Evolutionary conservation across 2,888 invertebrate species (phyloP).

Genomic region (Phortica okadai): DNA sequence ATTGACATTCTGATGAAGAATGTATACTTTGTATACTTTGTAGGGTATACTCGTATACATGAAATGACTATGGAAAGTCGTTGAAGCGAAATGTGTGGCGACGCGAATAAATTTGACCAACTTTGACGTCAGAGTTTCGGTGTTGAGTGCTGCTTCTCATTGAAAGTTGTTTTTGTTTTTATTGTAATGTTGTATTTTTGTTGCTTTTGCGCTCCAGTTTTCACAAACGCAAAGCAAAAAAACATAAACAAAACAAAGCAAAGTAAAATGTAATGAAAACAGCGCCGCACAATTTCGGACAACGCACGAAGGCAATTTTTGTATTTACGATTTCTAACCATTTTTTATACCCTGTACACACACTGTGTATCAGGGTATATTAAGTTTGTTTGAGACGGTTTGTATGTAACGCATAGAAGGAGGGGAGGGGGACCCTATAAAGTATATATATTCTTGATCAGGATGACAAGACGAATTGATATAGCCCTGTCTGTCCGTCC

Average conservation of each 20-base stretch:
- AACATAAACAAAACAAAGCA: neutral
- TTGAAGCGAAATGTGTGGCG: conserved; percentile 29
- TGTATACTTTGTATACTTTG: no score
- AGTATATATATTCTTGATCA: no score
- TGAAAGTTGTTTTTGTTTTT: conserved; percentile 1
- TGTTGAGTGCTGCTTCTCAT: conserved; percentile 20
- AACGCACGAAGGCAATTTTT: neutral
- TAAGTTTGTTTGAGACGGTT: no score
- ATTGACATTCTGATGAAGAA: no score
- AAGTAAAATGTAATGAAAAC: neutral
- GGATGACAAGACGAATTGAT: no score
- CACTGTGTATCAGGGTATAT: no score
- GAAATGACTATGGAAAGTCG: neutral
- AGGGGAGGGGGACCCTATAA: no score
- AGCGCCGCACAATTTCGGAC: neutral
- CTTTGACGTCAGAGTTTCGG: conserved; percentile 26
- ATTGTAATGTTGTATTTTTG: neutral
- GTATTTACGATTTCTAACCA: neutral
- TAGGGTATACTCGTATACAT: neutral
- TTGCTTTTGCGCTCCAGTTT: conserved; percentile 14
- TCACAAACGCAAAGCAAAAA: neutral
- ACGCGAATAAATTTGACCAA: conserved; percentile 35
- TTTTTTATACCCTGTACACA: no score
- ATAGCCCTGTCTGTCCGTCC: no score
- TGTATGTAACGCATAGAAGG: no score